A percentile compares a stretch with the other conserved stretches of the same genome.
phyloP scores from a whole-genome alignment of 1,140 invertebrate genomes.

The Drosophila rhopaloa region DNA sequence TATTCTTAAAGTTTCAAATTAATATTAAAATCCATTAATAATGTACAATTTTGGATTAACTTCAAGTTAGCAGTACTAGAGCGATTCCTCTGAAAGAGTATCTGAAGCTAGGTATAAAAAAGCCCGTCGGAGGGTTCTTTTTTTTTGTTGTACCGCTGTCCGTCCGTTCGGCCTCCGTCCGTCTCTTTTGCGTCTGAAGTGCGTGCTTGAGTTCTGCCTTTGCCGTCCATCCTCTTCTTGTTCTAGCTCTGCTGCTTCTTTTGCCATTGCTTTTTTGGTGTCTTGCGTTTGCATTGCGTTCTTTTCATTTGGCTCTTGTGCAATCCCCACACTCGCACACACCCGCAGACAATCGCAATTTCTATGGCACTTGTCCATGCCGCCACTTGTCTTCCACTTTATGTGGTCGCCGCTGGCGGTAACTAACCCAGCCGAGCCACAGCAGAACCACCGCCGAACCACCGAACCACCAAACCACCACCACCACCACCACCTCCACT shows the following conservation, averaged over 20 bases:
- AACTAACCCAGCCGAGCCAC: constrained; percentile 48
- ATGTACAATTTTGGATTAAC: too few species aligned
- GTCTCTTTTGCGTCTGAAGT: constrained; percentile 70
- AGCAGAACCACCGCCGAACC: constrained; percentile 22
- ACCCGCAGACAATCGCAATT: constrained; percentile 56
- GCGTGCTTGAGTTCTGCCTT: constrained; percentile 65
- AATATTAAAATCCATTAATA: too few species aligned
- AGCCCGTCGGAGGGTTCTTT: not conserved
- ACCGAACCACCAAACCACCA: constrained; percentile 11
- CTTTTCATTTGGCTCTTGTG: constrained; percentile 73
- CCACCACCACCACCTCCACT: constrained; percentile 1
- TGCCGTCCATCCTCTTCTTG: constrained; percentile 28
- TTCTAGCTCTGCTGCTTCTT: constrained; percentile 26
- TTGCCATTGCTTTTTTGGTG: constrained; percentile 58
- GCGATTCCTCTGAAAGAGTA: not conserved
- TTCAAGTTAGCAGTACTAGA: too few species aligned
- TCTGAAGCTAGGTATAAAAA: not conserved
- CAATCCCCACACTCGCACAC: constrained; percentile 49
- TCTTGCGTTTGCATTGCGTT: constrained; percentile 75
- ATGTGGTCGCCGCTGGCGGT: constrained; percentile 64
- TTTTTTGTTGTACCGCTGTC: constrained; percentile 5
- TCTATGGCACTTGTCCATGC: constrained; percentile 79
- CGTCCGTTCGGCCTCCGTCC: constrained; percentile 37
- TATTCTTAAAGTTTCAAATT: too few species aligned
- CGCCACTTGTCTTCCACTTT: constrained; percentile 80